phyloP scores from a whole-genome alignment of 2,797 vertebrate species.

The Vespertilio murinus region DNA sequence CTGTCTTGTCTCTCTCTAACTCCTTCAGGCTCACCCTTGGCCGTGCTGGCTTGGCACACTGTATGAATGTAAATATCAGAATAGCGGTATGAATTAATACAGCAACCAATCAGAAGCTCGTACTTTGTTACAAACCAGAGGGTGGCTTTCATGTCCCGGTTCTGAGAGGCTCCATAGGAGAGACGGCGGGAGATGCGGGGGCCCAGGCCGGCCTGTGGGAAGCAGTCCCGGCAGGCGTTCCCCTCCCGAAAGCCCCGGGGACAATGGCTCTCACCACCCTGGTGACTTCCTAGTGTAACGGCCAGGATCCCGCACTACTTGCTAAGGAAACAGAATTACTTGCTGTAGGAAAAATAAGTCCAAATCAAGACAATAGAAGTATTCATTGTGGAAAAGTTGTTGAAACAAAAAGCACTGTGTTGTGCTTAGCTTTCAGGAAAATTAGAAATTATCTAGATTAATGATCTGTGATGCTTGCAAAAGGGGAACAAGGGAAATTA shows the following conservation, averaged over 20 bases:
- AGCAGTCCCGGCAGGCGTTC: neutral
- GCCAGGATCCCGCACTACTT: neutral
- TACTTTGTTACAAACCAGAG: neutral
- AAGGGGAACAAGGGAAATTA: neutral
- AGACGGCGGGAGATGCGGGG: neutral
- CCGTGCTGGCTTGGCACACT: no score
- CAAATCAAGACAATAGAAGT: slow-evolving; percentile 43
- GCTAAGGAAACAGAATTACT: slow-evolving; percentile 3
- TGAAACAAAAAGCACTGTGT: slow-evolving; percentile 33
- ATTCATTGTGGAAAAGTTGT: slow-evolving; percentile 9
- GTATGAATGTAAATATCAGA: neutral
- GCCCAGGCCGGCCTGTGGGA: neutral
- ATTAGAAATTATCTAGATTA: neutral
- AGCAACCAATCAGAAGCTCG: neutral
- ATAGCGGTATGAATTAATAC: neutral
- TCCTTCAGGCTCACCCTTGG: no score
- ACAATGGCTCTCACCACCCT: neutral
- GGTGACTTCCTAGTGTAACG: neutral
- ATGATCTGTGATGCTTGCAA: neutral
- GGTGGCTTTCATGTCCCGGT: neutral
- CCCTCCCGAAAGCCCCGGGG: slow-evolving; percentile 52
- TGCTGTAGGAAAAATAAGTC: neutral
- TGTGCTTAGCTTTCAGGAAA: slow-evolving; percentile 24
- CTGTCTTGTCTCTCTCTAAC: no score
- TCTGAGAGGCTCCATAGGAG: neutral